Percentiles rank a stretch among this genome's conserved stretches.
These are phyloP conservation scores for Mustela lutreola DNA, from an alignment of 2,113 vertebrate species.

Conservation along the genomic window DNA sequence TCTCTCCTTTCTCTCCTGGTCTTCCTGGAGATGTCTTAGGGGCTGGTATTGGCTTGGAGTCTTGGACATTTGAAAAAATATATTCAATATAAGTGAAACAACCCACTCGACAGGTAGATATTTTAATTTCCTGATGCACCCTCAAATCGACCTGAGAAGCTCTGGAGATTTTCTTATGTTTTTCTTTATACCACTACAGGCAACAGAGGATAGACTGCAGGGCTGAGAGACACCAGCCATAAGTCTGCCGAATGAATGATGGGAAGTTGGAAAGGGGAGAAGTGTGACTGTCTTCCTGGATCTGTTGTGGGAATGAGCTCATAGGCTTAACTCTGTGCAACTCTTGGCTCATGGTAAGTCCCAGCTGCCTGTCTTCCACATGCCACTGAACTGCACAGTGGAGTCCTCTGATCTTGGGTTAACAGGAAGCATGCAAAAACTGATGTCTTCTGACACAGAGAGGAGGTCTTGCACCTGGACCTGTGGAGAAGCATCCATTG, in stretches of 20 bases:
- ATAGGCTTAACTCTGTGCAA: background rate
- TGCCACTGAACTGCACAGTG: background rate
- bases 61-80: background rate
- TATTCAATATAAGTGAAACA: background rate
- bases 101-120: background rate
- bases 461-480: background rate
- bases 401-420: background rate
- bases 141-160: background rate
- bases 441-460: background rate
- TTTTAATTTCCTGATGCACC: background rate
- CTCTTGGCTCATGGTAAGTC: background rate
- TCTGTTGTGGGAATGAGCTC: no score
- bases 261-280: background rate
- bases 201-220: background rate
- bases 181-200: background rate
- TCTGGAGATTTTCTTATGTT: background rate
- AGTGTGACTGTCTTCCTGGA: fast-evolving
- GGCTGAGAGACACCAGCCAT: background rate
- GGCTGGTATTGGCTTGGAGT: background rate
- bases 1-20: background rate
- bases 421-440: background rate
- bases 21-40: background rate
- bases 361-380: background rate
- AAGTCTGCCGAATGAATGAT: background rate
- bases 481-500: background rate